Percentiles rank a stretch among this genome's conserved stretches.
phyloP scores from a whole-genome alignment of 2,888 invertebrate genomes.

The Nymphalis c-album region DNA sequence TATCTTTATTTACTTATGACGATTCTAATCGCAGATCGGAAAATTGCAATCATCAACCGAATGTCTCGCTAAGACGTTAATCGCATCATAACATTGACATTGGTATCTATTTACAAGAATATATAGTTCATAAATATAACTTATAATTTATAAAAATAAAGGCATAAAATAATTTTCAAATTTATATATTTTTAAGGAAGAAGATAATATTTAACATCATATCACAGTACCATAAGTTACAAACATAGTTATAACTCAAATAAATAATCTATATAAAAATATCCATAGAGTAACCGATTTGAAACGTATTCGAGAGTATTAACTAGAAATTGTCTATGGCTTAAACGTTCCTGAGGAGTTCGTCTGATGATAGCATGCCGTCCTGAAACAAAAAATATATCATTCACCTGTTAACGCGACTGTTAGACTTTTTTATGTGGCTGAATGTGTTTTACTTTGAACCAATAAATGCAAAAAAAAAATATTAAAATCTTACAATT shows the following conservation, averaged over 20 bases:
- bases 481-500: neutral
- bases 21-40: too few relatives aligned
- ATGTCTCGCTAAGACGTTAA: conserved; percentile 13
- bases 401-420: neutral
- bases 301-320: conserved; percentile 46
- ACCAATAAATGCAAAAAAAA: neutral
- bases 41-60: neutral
- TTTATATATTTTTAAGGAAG: conserved; percentile 37
- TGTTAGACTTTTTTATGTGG: neutral
- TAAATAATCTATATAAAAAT: conserved; percentile 47
- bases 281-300: conserved; percentile 48
- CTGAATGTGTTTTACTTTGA: neutral
- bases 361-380: conserved; percentile 79
- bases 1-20: neutral
- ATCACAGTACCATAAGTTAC: conserved; percentile 73
- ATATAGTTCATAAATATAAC: neutral
- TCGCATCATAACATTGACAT: conserved; percentile 18
- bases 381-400: conserved; percentile 69
- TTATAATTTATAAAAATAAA: conserved; percentile 12
- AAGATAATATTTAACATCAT: conserved; percentile 53
- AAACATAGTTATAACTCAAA: conserved; percentile 44
- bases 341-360: conserved; percentile 78
- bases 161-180: conserved; percentile 3
- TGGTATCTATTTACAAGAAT: conserved; percentile 27
- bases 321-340: conserved; percentile 39